Evolutionary conservation across 2,888 invertebrate species (phyloP).

Genomic region (Elegia similella): DNA sequence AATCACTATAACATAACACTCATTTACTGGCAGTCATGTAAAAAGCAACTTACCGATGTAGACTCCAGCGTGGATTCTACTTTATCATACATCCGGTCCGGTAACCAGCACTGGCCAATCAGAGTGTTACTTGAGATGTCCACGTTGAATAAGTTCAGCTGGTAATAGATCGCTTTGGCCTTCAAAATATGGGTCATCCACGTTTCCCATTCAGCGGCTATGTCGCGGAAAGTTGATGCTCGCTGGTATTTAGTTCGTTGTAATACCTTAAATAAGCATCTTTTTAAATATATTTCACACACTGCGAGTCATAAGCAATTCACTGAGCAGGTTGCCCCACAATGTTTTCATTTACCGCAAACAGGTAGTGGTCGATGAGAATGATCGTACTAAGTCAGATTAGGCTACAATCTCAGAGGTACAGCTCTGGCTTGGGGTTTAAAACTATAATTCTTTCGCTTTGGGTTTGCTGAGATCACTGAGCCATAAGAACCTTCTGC

Average conservation of each 20-base stretch:
- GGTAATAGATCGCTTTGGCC: slow-evolving; percentile 3
- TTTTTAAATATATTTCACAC: background rate
- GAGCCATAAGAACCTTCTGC: too few species aligned
- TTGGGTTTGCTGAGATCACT: too few species aligned
- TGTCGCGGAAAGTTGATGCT: background rate
- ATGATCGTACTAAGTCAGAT: too few species aligned
- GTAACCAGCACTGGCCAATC: slow-evolving; percentile 5
- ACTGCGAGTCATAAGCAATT: too few species aligned
- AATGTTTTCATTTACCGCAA: too few species aligned
- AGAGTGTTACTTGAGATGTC: slow-evolving; percentile 3
- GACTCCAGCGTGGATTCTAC: background rate
- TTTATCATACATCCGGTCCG: background rate
- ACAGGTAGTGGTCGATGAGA: too few species aligned
- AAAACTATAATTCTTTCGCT: too few species aligned
- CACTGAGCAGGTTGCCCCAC: too few species aligned
- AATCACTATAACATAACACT: too few species aligned
- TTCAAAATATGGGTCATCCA: background rate
- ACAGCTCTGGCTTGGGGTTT: too few species aligned
- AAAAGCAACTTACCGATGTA: background rate
- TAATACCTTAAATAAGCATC: background rate
- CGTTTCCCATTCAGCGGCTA: background rate
- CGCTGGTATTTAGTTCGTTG: background rate
- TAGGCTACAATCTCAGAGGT: too few species aligned
- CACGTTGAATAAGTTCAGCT: background rate
- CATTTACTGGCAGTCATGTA: too few species aligned